Base-by-base conservation (phyloP, 2,888 invertebrate species). In the Cephus runcator region DNA sequence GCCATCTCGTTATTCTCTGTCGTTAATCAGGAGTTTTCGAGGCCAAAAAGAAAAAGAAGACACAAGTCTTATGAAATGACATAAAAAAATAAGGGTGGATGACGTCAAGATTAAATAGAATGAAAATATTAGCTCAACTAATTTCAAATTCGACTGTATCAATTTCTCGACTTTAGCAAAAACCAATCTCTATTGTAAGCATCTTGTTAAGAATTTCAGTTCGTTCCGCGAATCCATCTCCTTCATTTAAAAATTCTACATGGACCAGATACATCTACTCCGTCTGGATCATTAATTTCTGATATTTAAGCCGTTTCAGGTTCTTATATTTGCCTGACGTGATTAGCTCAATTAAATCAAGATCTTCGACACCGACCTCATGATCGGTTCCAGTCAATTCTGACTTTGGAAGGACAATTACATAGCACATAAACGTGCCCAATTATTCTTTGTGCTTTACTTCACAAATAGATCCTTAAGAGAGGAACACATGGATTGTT, bases 401-500 rank as follows among this genome's bases (percentile, higher is more conserved):
- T 56, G 23, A 56, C 23, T 15, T 23, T 56, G 56, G 56, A 56
- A 56, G 23, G 56, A 56, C 56, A 40, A 40, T 40, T 40, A 40
- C 6, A 23, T 15, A 56, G 56, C 56, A 56, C 23, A 56, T 35
- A 23, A 56, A 23, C 9, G 9, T 15, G 56, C 56, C 1, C 23
- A 56, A 23, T 23, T 56, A 56, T 56, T 23, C 1, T 56, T 23
- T 23, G 56, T 84, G 73, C 77, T 92, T 92, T 94, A 95, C 94
- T 97, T 97, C 89, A 96, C 97, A 91, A 97, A 97, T 76, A 97
- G 94, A 92, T 97, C 97, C 92, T 97, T 97, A 76, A 97, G 92
- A 73, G 97, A 96, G 82, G 96, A 95, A 92, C 97, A 97, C 84
- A 97, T 93, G 40, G 96, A 95, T 71, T 96, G 95, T 87, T 97